Conservation (phyloP, 2,797 vertebrate species). For the Paguma larvata region DNA sequence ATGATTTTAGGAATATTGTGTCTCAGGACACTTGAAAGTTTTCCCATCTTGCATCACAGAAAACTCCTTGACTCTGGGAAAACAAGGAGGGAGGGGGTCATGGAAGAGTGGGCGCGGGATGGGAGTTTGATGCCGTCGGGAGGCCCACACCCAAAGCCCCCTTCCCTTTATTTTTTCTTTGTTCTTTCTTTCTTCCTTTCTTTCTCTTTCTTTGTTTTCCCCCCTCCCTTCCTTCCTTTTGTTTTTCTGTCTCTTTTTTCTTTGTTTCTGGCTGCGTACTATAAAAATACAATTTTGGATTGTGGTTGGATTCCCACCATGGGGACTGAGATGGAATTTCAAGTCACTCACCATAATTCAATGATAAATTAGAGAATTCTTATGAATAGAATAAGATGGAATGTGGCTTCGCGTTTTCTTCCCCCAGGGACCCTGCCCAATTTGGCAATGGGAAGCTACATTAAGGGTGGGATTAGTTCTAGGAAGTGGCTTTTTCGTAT, state of each 20-base stretch:
- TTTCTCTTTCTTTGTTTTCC: background rate
- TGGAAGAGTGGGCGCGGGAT: accelerated
- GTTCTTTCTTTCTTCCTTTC: background rate
- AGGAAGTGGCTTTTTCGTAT: conserved; percentile 57
- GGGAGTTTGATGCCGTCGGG: accelerated
- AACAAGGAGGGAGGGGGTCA: background rate
- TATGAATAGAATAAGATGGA: conserved; percentile 64
- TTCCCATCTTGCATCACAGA: background rate
- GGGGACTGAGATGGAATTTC: conserved; percentile 71
- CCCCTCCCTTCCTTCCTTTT: background rate
- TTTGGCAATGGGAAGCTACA: conserved; percentile 66
- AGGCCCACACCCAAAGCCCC: too few relatives aligned
- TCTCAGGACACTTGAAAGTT: conserved; percentile 13
- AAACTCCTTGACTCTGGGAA: background rate
- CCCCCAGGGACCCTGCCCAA: conserved; percentile 61
- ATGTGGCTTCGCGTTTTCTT: conserved; percentile 69
- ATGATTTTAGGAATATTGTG: conserved; percentile 13
- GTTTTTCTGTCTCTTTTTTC: background rate
- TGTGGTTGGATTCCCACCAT: conserved; percentile 30
- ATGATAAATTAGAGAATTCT: conserved; percentile 67
- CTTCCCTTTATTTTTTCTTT: background rate
- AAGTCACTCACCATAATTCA: conserved; percentile 63
- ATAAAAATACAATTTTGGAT: conserved; percentile 38
- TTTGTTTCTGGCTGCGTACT: conserved; percentile 51
- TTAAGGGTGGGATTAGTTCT: conserved; percentile 66